Conservation (phyloP, 2,113 vertebrate genomes). For the Eleginops maclovinus region DNA sequence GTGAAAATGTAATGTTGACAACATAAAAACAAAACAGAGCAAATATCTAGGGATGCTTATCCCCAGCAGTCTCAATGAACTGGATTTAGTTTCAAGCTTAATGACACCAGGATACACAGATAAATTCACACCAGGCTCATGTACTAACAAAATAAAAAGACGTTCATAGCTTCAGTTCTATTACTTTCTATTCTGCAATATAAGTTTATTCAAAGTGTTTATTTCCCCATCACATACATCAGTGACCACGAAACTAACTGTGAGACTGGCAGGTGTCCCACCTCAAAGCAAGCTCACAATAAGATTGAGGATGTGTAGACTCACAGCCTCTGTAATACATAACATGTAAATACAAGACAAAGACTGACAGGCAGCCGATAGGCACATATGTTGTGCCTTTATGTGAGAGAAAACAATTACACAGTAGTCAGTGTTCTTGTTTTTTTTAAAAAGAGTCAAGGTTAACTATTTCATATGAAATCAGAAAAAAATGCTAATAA, state of each 20-base stretch:
- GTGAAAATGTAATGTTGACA: neutral
- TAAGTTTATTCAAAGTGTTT: neutral
- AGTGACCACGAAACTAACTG: neutral
- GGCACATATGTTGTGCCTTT: conserved; percentile 8
- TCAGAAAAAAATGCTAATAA: neutral
- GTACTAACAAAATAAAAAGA: neutral
- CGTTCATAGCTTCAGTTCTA: neutral
- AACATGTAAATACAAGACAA: neutral
- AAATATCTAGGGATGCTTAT: neutral
- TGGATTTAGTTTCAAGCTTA: neutral
- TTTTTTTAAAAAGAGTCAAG: too few species aligned
- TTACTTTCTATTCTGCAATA: neutral
- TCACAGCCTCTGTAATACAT: neutral
- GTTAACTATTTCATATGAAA: too few species aligned
- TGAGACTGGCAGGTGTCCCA: neutral
- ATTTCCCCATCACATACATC: neutral
- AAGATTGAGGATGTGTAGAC: neutral
- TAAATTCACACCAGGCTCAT: neutral
- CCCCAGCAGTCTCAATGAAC: neutral
- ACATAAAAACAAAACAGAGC: neutral
- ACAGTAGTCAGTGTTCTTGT: neutral
- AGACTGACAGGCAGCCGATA: neutral
- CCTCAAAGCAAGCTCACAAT: neutral
- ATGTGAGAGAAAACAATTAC: neutral
- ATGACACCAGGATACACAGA: neutral